Percentiles rank a stretch among this genome's conserved stretches.
Conservation (phyloP, 2,888 invertebrate genomes). For the Leptinotarsa juncta region DNA sequence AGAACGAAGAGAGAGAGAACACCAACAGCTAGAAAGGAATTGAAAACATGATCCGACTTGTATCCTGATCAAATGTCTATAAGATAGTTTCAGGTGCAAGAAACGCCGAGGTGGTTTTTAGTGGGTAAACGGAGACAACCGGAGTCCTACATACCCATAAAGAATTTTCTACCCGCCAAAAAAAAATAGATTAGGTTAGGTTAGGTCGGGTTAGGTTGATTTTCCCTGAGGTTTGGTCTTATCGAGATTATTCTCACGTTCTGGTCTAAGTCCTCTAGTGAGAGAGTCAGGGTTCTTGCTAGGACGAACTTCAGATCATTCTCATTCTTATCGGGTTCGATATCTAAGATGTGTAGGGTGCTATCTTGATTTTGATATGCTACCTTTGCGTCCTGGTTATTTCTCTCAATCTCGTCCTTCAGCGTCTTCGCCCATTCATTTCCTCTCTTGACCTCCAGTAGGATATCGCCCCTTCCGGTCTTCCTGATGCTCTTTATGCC, state of each 20-base stretch:
- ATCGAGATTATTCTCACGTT: background rate
- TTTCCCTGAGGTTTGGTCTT: background rate
- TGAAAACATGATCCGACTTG: too few relatives aligned
- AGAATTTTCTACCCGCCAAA: too few relatives aligned
- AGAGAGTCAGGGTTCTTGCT: background rate
- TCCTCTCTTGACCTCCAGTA: constrained; percentile 10
- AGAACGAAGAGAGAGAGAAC: too few relatives aligned
- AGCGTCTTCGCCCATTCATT: constrained; percentile 5
- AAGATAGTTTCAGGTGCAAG: too few relatives aligned
- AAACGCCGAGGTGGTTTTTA: too few relatives aligned
- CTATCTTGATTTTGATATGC: background rate
- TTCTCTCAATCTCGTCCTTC: background rate
- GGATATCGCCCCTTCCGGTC: constrained; percentile 6
- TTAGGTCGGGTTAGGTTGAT: too few relatives aligned
- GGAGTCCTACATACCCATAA: too few relatives aligned
- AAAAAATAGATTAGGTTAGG: too few relatives aligned
- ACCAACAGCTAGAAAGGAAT: too few relatives aligned
- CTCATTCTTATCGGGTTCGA: constrained; percentile 9
- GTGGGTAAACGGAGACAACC: too few relatives aligned
- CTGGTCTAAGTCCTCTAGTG: background rate
- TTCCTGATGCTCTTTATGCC: constrained; percentile 13
- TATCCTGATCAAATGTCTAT: too few relatives aligned
- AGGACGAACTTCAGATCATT: background rate
- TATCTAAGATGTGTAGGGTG: background rate
- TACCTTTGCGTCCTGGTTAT: constrained; percentile 4